These are phyloP conservation scores for Bombycilla garrulus DNA, from an alignment of 2,113 vertebrate genomes.

Conservation along the genomic window DNA sequence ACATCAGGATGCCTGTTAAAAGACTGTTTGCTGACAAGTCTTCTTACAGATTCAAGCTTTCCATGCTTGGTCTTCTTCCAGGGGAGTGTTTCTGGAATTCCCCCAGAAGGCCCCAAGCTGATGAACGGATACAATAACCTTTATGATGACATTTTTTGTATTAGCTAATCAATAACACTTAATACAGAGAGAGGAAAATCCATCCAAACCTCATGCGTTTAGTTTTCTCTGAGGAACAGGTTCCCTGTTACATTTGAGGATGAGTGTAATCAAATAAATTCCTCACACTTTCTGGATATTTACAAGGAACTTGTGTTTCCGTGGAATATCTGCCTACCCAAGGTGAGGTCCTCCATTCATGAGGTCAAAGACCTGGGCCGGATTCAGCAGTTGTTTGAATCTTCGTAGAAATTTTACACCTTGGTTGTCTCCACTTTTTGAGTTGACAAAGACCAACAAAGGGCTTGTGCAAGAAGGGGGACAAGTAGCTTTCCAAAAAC, in stretches of 20 bases:
- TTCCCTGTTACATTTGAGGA: neutral
- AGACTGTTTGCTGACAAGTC: neutral
- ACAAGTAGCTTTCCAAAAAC: slow-evolving; percentile 97
- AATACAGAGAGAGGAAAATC: neutral
- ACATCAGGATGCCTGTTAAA: neutral
- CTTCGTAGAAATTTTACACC: slow-evolving; percentile 94
- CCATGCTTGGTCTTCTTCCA: neutral
- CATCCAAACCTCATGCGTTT: neutral
- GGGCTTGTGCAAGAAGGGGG: slow-evolving; percentile 94
- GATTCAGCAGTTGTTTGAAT: slow-evolving; percentile 97
- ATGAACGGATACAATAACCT: neutral
- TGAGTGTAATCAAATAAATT: neutral
- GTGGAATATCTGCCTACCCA: slow-evolving; percentile 76
- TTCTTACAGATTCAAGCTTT: neutral
- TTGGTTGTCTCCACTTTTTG: slow-evolving; percentile 97
- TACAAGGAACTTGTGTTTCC: neutral
- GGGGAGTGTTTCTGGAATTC: neutral
- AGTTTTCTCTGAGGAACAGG: neutral
- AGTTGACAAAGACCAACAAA: slow-evolving; percentile 95
- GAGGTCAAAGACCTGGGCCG: slow-evolving; percentile 96
- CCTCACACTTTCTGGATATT: neutral
- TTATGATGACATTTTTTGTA: neutral
- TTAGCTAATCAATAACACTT: neutral
- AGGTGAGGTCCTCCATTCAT: slow-evolving; percentile 98
- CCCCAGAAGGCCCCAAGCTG: neutral